phyloP scores from a whole-genome alignment of 2,888 invertebrate species.

The Podabrus alpinus region DNA sequence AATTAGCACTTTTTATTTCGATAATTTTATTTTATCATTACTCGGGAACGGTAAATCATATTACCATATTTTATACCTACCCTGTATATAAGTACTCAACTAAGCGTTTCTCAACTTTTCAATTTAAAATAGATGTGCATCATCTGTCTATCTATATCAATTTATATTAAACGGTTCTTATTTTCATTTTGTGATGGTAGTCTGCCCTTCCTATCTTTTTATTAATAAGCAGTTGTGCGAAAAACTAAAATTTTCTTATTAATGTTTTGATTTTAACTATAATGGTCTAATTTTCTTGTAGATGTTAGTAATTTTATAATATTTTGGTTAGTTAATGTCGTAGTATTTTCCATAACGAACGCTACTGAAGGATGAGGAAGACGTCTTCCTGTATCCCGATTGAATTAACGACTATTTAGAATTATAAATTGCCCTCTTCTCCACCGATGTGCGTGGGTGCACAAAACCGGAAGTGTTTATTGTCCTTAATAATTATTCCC shows the following conservation, averaged over 20 bases:
- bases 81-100: not conserved
- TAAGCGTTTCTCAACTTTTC: not conserved
- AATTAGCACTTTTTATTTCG: no score
- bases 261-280: not conserved
- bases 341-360: constrained; percentile 9
- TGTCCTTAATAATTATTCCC: not conserved
- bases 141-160: not conserved
- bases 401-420: constrained; percentile 39
- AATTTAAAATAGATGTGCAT: not conserved
- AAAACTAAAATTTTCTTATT: not conserved
- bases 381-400: constrained; percentile 42
- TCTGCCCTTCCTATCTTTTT: not conserved
- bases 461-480: not conserved
- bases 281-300: not conserved
- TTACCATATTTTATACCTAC: not conserved
- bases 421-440: constrained; percentile 2
- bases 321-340: not conserved
- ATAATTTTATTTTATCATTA: no score
- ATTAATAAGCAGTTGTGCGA: not conserved
- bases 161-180: not conserved
- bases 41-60: not conserved
- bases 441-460: constrained; percentile 2
- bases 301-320: not conserved
- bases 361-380: constrained; percentile 36
- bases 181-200: not conserved